These are phyloP conservation scores for Coregonus sp. DNA, from an alignment of 2,797 vertebrate genomes.

Conservation along the genomic window DNA sequence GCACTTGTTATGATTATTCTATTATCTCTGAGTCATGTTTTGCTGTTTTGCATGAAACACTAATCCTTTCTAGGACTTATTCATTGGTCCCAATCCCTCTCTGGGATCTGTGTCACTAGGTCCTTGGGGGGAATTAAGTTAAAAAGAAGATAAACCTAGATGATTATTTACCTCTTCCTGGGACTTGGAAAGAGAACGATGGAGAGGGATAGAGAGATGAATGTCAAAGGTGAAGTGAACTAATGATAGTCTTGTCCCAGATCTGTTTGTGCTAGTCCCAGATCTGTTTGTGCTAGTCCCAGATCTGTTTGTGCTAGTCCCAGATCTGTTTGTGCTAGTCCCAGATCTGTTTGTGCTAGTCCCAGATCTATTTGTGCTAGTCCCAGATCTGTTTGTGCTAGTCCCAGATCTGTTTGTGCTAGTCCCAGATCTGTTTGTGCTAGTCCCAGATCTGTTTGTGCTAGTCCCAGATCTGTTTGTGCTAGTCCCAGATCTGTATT, in stretches of 20 bases:
- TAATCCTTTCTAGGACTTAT: background rate
- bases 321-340: background rate
- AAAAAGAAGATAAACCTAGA: too few relatives aligned
- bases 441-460: too few relatives aligned
- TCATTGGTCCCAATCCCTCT: background rate
- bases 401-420: background rate
- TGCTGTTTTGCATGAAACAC: conserved; percentile 5
- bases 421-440: background rate
- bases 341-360: background rate
- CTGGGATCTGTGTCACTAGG: background rate
- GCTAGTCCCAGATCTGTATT: background rate
- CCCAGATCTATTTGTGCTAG: background rate
- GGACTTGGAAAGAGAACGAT: background rate
- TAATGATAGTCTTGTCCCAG: background rate
- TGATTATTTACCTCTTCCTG: background rate
- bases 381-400: too few relatives aligned
- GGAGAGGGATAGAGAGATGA: background rate
- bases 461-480: background rate
- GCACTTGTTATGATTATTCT: conserved; percentile 35
- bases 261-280: background rate
- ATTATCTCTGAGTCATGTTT: conserved; percentile 6
- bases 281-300: background rate
- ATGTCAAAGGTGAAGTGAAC: background rate
- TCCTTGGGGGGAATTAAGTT: background rate
- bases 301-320: too few relatives aligned